Evolutionary conservation across 2,797 vertebrate genomes (phyloP).

Genomic region (Xenopus petersii): DNA sequence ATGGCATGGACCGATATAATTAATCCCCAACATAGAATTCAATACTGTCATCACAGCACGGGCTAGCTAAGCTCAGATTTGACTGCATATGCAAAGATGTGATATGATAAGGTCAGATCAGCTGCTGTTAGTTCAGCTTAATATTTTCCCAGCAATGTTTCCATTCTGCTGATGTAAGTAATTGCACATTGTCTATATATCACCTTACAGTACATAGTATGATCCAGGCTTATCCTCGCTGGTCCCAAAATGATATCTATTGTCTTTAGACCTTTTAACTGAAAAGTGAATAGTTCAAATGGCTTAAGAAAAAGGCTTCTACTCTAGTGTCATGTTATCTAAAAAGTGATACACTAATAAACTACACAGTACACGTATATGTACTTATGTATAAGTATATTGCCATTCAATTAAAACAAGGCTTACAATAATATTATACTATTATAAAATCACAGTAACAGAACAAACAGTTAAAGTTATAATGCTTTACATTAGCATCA

Average conservation of each 20-base stretch:
- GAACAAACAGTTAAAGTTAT: no score
- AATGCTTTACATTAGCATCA: no score
- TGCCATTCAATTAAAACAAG: no score
- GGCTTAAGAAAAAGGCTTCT: neutral
- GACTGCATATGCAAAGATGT: neutral
- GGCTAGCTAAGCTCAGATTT: neutral
- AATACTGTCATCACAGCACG: neutral
- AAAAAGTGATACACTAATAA: no score
- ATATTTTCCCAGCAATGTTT: neutral
- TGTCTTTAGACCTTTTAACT: neutral
- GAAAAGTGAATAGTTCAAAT: neutral
- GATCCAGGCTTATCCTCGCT: neutral
- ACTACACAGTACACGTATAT: no score
- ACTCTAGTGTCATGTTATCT: no score
- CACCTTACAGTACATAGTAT: neutral
- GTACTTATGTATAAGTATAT: no score
- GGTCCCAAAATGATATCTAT: neutral
- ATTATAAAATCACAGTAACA: no score
- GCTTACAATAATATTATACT: no score
- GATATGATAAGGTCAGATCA: constrained; percentile 3
- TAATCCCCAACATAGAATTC: constrained; percentile 1
- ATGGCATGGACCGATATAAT: neutral
- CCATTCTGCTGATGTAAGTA: neutral
- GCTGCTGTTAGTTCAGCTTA: neutral
- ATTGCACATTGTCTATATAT: neutral